Base-by-base conservation (phyloP, 2,797 vertebrate species). In the Glyptemys insculpta region DNA sequence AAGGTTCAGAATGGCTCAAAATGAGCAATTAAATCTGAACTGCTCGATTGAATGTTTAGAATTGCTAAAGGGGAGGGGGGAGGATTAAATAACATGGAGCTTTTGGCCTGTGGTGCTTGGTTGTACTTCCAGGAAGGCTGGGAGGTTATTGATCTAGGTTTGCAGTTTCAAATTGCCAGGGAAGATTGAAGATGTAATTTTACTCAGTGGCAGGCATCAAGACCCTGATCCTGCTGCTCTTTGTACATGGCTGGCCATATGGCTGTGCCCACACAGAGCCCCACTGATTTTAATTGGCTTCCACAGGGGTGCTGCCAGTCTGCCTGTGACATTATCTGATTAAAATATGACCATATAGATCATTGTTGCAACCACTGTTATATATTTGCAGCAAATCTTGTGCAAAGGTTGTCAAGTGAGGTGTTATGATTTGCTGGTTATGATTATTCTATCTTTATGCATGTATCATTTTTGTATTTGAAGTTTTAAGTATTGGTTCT, bases 161-260 rank as follows among this genome's bases (percentile, higher is more conserved):
- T 95, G 94, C 85, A 80, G 87, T 89, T 92, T 91, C 53, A 49
- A 91, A 79, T 82, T 89, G 83, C 8, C 2, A 68, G 84, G 86
- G 86, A 95, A 85, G 87, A 92, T n/a, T 92, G 88, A 96, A 96
- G 94, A 92, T 72, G 83, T 94, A 91, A 95, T 96, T 94, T 95
- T 76, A 23, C 56, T 74, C 72, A 12, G 87, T 92, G 85, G 12
- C 81, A 91, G 88, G 29, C 29, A 50, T 47, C 83, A 91, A 8
- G 34, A 68, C 12, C 10, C 62, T 81, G 1, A 23, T 44, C 25
- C 34, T 57, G 44, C 74, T 87, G 10, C 29, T 52, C 34, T 57
- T 47, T 68, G 80, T 49, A 82, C 80, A 79, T 54, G 53, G 53
- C 53, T 47, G 21, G 78, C 79, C 82, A 87, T 31, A 62, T 86